These are phyloP conservation scores for Lichenostomus cassidix DNA, from an alignment of 2,113 vertebrate species.

Conservation along the genomic window DNA sequence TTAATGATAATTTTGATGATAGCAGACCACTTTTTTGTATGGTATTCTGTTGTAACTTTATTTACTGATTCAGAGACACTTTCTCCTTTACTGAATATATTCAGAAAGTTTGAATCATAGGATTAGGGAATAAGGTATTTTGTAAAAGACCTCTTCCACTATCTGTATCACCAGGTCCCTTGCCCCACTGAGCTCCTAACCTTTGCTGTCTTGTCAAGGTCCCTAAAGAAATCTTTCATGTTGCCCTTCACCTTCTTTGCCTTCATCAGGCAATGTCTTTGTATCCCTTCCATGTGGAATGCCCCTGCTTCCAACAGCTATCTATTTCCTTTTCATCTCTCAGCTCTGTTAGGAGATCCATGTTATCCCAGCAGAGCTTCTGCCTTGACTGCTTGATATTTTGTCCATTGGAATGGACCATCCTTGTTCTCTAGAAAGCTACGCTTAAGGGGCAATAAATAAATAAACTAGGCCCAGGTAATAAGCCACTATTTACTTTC, in stretches of 20 bases:
- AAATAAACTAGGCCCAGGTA: neutral
- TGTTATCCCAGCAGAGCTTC: neutral
- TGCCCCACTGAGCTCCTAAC: neutral
- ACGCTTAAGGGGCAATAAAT: neutral
- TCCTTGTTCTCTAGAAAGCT: neutral
- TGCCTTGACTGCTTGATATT: neutral
- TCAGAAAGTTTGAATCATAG: neutral
- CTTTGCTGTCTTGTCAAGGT: neutral
- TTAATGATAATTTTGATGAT: neutral
- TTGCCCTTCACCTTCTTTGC: neutral
- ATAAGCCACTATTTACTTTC: neutral
- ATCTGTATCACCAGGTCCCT: neutral
- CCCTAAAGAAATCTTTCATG: neutral
- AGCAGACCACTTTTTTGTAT: neutral
- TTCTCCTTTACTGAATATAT: neutral
- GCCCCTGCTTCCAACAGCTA: neutral
- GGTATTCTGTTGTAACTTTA: neutral
- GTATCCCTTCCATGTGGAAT: neutral
- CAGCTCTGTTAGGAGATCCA: neutral
- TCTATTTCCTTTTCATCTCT: neutral
- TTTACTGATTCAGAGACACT: neutral
- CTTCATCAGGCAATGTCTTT: neutral
- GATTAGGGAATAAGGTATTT: neutral
- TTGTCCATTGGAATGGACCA: neutral
- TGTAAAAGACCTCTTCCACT: neutral